A percentile compares a stretch with the other conserved stretches of the same genome.
These are phyloP conservation scores for Drosophila kanekoi DNA, from an alignment of 2,888 invertebrate genomes.

Conservation along the genomic window DNA sequence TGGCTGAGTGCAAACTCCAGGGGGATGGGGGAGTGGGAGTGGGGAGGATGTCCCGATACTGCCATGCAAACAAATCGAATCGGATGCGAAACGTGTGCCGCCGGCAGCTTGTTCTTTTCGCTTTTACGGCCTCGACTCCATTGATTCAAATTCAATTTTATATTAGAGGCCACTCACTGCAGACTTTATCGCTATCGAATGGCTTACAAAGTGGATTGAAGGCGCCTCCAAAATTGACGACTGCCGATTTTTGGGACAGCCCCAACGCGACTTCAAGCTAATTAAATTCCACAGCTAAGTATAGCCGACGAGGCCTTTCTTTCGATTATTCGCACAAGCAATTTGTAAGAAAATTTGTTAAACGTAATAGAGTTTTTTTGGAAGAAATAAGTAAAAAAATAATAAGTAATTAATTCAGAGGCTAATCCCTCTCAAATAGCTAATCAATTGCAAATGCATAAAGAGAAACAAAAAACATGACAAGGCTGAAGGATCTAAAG, in stretches of 20 bases:
- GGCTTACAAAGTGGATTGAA: constrained; percentile 78
- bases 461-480: constrained; percentile 1
- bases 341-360: neutral
- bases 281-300: constrained; percentile 1
- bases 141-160: constrained; percentile 81
- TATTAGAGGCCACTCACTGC: constrained; percentile 74
- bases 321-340: neutral
- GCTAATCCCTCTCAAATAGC: neutral
- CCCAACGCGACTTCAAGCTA: neutral
- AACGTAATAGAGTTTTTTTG: no score
- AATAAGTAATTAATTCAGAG: no score
- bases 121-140: constrained; percentile 72
- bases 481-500: neutral
- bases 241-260: constrained; percentile 9
- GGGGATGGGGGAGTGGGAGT: no score
- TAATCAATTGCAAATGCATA: constrained; percentile 4
- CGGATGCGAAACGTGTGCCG: constrained; percentile 65
- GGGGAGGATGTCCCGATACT: constrained; percentile 1
- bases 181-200: no score
- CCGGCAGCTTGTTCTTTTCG: constrained; percentile 36
- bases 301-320: neutral
- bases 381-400: no score
- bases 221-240: constrained; percentile 50
- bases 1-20: constrained; percentile 49
- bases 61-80: constrained; percentile 72